Evolutionary conservation across 2,113 vertebrate species (phyloP), one percentile per base, ranked within the genome.

Genomic region (Diglossa brunneiventris): DNA sequence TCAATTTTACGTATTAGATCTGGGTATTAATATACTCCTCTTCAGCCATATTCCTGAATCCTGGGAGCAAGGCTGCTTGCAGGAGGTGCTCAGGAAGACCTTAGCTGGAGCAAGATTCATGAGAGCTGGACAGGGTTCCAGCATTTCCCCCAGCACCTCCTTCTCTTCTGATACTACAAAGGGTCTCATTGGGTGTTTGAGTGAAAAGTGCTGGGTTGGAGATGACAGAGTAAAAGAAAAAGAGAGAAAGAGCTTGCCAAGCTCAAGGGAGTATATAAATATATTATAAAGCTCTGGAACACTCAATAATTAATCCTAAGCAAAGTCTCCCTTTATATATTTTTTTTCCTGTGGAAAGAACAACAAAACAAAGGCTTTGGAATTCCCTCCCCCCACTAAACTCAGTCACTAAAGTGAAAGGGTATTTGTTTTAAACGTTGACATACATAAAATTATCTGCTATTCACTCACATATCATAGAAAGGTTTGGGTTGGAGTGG

Each of bases 261-360:
- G 26, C 58, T 35, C 23, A 35, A 59, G 23, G 23, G n/a, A 59
- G 58, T 26, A 26, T 35, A 59, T 59, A 37, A 97, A 97, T 96
- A 90, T 93, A 87, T 93, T 78, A 95, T 93, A 86, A 93, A 95
- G 52, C 64, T 53, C 56, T 90, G 85, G 56, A 94, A 78, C 18
- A 35, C 64, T 96, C 85, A 94, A 88, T 95, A 93, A 96, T 96
- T 97, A 90, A 95, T 95, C 76, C 64, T 55, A 33, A 95, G 67
- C 50, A 63, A 91, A 95, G 33, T 66, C 33, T 83, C 18, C 20
- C 19, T 82, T 67, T 84, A 10, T 75, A 56, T 75, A 56, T 55
- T n/a, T 24, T 20, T 37, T 39, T 58, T 74, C 5, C 7, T 8
- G 3, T 41, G 26, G 30, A 70, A 94, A 78, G 24, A 92, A 50